Base-by-base conservation (phyloP, 64 coral and sea anemone genomes). In the Porites lutea region DNA sequence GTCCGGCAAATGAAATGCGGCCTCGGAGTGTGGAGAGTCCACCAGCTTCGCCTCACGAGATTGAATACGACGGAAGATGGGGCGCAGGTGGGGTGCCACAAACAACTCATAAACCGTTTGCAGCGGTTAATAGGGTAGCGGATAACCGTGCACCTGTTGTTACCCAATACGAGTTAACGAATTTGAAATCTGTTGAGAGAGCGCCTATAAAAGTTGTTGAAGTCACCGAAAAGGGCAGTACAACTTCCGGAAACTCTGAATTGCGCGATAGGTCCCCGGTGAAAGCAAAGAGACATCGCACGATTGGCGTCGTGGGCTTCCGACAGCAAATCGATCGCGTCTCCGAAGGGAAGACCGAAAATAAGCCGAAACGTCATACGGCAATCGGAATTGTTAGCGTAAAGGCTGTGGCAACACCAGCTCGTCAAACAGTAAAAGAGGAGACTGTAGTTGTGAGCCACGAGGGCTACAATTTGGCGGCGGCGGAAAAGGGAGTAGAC, bases 151-250 rank as follows among this genome's bases (percentile, higher is more conserved):
- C 43, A 19, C 44, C 18, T 2, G 63, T 52, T n/a, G 45, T 48
- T 8, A 18, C 82, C 63, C 72, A 74, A 9, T 92, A 86, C 78
- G 90, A 87, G 71, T 21, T 92, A 11, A 77, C 54, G 14, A 58
- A 92, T 50, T 21, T 92, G 19, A 85, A 63, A 20, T 49, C 73
- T 27, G 71, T 74, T 7, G 72, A 87, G 47, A 93, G 61, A 51
- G 63, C 91, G 48, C 91, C 91, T 27, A 78, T 93, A 19, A 93
- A 93, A 61, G 91, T 93, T n/a, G 75, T 93, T n/a, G 91, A 93
- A 45, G 65, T 93, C 19, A 93, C 82, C 43, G 83, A 86, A 48
- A 87, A 93, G 72, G 69, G 66, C 15, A 82, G 48, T 48, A 55
- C 49, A 60, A 75, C 60, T 22, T 79, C 77, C 9, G 65, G 53